A percentile compares a stretch with the other conserved stretches of the same genome.
These are phyloP conservation scores for Struthio camelus DNA, from an alignment of 2,113 vertebrate species.

Conservation along the genomic window DNA sequence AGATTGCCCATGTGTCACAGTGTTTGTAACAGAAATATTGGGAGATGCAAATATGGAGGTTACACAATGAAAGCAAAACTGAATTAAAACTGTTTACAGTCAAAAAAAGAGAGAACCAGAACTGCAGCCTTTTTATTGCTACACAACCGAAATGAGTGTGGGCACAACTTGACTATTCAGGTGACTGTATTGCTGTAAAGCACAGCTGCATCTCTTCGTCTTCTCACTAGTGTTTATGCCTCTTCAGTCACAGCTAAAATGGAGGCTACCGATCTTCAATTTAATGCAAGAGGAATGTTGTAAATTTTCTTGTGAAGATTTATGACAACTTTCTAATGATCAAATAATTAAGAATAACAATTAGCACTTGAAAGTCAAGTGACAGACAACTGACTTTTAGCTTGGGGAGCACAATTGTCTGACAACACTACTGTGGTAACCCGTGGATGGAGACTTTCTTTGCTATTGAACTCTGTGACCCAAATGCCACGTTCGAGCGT, in stretches of 20 bases:
- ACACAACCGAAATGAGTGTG: neutral
- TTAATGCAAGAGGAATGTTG: neutral
- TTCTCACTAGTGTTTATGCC: neutral
- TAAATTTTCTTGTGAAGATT: neutral
- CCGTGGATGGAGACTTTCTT: neutral
- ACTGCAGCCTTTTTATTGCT: conserved; percentile 25
- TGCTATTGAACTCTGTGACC: neutral
- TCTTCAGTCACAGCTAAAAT: neutral
- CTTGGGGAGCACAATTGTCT: neutral
- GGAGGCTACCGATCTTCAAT: neutral
- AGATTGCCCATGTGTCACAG: neutral
- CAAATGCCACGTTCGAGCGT: neutral
- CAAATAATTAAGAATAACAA: neutral
- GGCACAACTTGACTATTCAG: neutral
- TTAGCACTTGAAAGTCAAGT: neutral
- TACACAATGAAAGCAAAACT: conserved; percentile 17
- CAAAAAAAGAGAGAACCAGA: conserved; percentile 13
- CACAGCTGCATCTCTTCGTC: neutral
- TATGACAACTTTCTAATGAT: neutral
- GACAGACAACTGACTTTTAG: neutral
- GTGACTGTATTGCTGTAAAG: neutral
- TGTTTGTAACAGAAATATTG: neutral
- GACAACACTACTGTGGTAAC: neutral
- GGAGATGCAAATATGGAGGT: conserved; percentile 24
- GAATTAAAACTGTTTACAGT: conserved; percentile 11